These are phyloP conservation scores for Ochropleura leucogaster DNA, from an alignment of 2,888 invertebrate genomes.

Conservation along the genomic window DNA sequence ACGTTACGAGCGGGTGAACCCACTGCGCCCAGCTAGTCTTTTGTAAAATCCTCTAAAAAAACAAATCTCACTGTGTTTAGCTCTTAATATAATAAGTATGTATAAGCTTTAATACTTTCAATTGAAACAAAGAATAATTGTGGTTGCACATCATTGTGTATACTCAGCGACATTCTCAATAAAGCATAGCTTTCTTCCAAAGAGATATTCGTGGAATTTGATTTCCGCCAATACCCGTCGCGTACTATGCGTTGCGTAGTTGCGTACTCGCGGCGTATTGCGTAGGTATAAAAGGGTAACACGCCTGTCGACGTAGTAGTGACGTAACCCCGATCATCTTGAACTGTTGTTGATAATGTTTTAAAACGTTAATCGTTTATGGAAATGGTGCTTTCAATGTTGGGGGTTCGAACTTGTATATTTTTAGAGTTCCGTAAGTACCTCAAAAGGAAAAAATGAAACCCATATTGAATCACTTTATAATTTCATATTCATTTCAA, in stretches of 20 bases:
- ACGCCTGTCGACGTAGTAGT: neutral
- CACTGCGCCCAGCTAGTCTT: neutral
- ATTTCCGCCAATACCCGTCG: conserved; percentile 34
- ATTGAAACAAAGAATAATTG: neutral
- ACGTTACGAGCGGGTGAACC: no score
- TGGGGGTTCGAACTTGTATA: neutral
- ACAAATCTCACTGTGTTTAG: neutral
- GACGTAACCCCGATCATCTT: neutral
- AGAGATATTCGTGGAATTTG: conserved; percentile 50
- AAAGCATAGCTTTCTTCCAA: conserved; percentile 34
- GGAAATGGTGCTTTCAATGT: neutral
- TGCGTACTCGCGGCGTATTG: conserved; percentile 11
- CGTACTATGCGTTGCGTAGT: neutral
- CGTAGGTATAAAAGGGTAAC: conserved; percentile 23
- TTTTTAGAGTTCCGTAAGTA: no score
- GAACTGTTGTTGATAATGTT: neutral
- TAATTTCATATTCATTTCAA: no score
- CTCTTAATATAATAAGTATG: neutral
- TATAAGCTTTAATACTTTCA: neutral
- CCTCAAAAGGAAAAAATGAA: no score
- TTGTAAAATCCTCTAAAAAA: neutral
- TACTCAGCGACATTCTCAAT: conserved; percentile 35
- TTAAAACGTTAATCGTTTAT: neutral
- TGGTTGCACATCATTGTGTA: no score
- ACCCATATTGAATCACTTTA: no score